Evolutionary conservation across 1,140 invertebrate genomes (phyloP).

Genomic region (Drosophila lacertosa): DNA sequence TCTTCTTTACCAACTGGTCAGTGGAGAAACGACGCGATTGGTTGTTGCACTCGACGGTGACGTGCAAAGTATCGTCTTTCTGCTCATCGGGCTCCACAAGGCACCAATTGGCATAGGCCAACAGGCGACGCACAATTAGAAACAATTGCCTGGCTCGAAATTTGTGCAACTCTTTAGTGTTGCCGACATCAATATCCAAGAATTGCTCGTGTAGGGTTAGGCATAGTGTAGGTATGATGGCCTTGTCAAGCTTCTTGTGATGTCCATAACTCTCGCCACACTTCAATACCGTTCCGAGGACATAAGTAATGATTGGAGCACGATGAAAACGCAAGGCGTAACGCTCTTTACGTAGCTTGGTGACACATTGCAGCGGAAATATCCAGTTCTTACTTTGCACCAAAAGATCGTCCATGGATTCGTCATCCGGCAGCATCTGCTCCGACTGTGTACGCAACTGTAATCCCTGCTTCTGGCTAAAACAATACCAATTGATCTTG

Average conservation of each 20-base stretch:
- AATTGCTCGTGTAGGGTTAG: conserved; percentile 14
- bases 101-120: conserved; percentile 52
- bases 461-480: conserved; percentile 3
- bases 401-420: conserved; percentile 26
- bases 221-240: neutral
- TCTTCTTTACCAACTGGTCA: neutral
- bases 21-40: neutral
- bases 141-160: conserved; percentile 54
- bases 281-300: conserved; percentile 17
- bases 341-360: conserved; percentile 26
- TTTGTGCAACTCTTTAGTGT: conserved; percentile 32
- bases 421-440: conserved; percentile 18
- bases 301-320: conserved; percentile 38
- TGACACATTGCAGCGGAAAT: conserved; percentile 31
- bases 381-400: conserved; percentile 31
- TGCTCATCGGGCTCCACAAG: conserved; percentile 16
- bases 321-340: conserved; percentile 51
- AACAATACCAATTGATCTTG: conserved; percentile 38
- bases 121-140: conserved; percentile 39
- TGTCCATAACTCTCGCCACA: conserved; percentile 37
- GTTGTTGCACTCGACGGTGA: conserved; percentile 40
- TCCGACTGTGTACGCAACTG: conserved; percentile 6
- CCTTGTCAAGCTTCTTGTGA: neutral
- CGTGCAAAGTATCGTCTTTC: conserved; percentile 17
- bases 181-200: neutral